Evolutionary conservation across 2,113 vertebrate species (phyloP).

Genomic region (Amblyornis subalaris): DNA sequence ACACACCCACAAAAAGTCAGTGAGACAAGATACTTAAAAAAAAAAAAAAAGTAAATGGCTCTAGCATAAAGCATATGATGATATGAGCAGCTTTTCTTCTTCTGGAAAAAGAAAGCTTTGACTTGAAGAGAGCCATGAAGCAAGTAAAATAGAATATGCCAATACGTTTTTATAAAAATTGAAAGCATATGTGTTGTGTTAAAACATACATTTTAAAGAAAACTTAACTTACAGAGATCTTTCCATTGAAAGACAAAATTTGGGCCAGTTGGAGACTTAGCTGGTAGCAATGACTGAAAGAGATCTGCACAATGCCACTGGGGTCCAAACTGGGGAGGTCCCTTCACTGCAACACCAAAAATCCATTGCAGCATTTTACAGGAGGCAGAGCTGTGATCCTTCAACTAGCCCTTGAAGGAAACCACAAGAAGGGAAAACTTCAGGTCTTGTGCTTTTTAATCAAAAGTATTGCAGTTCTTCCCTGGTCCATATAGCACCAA

Average conservation of each 20-base stretch:
- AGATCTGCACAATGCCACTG: not conserved
- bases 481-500: rapidly evolving
- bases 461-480: not conserved
- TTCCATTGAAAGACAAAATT: not conserved
- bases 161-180: slow-evolving; percentile 57
- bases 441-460: not conserved
- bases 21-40: slow-evolving; percentile 4
- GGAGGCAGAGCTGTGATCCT: not conserved
- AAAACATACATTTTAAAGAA: slow-evolving; percentile 17
- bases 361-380: not conserved
- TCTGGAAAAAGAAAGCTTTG: slow-evolving; percentile 42
- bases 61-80: slow-evolving; percentile 34
- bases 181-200: slow-evolving; percentile 47
- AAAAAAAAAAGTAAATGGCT: not conserved
- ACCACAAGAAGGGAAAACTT: not conserved
- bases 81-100: slow-evolving; percentile 43
- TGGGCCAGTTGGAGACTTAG: not conserved
- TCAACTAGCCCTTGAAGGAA: not conserved
- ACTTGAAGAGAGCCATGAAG: slow-evolving; percentile 7
- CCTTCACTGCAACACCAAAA: not conserved
- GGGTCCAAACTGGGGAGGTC: rapidly evolving
- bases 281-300: not conserved
- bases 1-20: not conserved
- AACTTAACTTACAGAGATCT: not conserved
- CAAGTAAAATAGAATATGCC: slow-evolving; percentile 37